Percentiles rank a stretch among this genome's conserved stretches.
phyloP scores from a whole-genome alignment of 1,140 invertebrate genomes.

The Bombus fervidus region DNA sequence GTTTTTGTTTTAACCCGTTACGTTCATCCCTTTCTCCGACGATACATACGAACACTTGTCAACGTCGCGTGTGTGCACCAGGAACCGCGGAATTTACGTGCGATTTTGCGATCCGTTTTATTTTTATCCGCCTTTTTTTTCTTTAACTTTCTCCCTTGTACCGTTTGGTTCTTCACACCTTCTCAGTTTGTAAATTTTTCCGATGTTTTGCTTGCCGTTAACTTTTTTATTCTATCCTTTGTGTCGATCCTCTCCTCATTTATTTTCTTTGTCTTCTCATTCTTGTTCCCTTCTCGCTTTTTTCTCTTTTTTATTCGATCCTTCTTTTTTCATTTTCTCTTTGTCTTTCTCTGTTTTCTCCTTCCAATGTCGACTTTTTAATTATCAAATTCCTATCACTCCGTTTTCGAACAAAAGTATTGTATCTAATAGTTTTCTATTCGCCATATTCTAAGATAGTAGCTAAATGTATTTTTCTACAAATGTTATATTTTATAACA shows the following conservation, averaged over 20 bases:
- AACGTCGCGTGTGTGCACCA: slow-evolving; percentile 11
- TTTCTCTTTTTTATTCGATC: no score
- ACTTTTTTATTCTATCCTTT: background rate
- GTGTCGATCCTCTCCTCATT: background rate
- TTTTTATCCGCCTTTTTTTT: slow-evolving; percentile 3
- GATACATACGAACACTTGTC: slow-evolving; percentile 40
- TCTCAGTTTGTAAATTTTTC: background rate
- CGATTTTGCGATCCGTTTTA: slow-evolving; percentile 49
- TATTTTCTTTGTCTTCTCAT: background rate
- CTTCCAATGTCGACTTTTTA: background rate
- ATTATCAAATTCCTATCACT: no score
- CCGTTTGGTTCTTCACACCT: background rate
- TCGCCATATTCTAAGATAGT: no score
- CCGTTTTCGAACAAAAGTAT: no score
- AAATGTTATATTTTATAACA: no score
- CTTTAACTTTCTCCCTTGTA: background rate
- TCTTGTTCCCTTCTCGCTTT: background rate
- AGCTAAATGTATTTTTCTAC: no score
- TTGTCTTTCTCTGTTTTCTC: background rate
- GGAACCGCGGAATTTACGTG: slow-evolving; percentile 35
- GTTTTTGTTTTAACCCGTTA: slow-evolving; percentile 26
- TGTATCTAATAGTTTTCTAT: no score
- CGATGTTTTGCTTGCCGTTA: background rate
- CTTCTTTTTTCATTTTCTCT: background rate
- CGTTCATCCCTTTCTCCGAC: background rate